Percentiles rank a stretch among this genome's conserved stretches.
Conservation (phyloP, 2,888 invertebrate genomes). For the Parnassius orleans region DNA sequence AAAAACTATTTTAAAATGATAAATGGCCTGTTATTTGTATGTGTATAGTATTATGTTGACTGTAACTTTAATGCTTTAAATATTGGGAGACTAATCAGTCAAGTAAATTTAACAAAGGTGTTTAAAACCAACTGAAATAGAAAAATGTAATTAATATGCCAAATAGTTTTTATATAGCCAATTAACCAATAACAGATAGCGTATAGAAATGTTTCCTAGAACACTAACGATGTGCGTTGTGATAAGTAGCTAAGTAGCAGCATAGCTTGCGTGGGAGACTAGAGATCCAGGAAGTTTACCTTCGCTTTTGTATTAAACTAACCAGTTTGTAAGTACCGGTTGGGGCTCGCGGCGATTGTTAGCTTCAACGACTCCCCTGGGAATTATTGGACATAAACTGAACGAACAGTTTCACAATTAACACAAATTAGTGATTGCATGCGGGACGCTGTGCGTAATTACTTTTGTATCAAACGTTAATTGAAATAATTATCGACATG, state of each 20-base stretch:
- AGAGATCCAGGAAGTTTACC: slow-evolving; percentile 18
- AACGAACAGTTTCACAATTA: slow-evolving; percentile 29
- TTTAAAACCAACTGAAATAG: too few relatives aligned
- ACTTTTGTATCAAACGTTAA: slow-evolving; percentile 23
- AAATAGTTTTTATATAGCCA: too few relatives aligned
- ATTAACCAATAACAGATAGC: not conserved
- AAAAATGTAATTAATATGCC: too few relatives aligned
- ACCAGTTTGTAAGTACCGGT: slow-evolving; percentile 15
- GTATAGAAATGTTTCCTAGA: slow-evolving; percentile 1
- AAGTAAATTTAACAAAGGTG: too few relatives aligned
- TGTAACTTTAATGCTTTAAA: too few relatives aligned
- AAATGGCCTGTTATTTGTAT: too few relatives aligned
- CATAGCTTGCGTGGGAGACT: slow-evolving; percentile 7
- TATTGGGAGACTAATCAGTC: too few relatives aligned
- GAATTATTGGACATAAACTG: slow-evolving; percentile 23
- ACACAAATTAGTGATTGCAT: slow-evolving; percentile 27
- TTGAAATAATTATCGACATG: slow-evolving; percentile 24
- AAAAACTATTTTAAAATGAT: too few relatives aligned
- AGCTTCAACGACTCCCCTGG: slow-evolving; percentile 25
- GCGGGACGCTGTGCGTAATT: slow-evolving; percentile 10
- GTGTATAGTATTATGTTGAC: too few relatives aligned
- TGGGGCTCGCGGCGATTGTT: slow-evolving; percentile 11
- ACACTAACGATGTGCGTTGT: slow-evolving; percentile 12
- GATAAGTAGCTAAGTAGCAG: slow-evolving; percentile 5
- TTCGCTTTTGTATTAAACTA: slow-evolving; percentile 17